These are phyloP conservation scores for Scatophagus argus DNA, from an alignment of 2,113 vertebrate species.

Conservation along the genomic window DNA sequence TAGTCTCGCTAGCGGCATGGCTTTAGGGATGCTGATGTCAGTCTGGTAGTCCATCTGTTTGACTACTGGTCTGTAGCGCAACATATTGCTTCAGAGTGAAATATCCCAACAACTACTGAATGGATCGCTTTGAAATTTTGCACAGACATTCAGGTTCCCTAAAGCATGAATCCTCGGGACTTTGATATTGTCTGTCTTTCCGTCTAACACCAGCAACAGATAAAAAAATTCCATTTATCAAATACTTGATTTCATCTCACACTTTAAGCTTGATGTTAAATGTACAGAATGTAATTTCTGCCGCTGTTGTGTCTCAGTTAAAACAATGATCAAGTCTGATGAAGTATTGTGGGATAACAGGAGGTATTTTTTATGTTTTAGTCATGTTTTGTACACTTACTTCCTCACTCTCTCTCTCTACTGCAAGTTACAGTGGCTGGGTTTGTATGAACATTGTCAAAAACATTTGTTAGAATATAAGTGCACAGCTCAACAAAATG, in stretches of 20 bases:
- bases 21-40: conserved; percentile 12
- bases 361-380: too few relatives aligned
- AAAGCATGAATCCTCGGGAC: background rate
- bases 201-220: background rate
- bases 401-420: too few relatives aligned
- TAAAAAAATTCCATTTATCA: background rate
- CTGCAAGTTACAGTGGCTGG: too few relatives aligned
- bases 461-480: too few relatives aligned
- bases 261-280: background rate
- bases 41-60: conserved; percentile 20
- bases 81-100: conserved; percentile 9
- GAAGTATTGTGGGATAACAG: too few relatives aligned
- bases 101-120: background rate
- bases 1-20: conserved; percentile 11
- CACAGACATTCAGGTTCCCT: background rate
- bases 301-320: too few relatives aligned
- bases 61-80: background rate
- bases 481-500: too few relatives aligned
- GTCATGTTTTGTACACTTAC: too few relatives aligned
- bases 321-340: too few relatives aligned
- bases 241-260: background rate
- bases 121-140: background rate
- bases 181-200: conserved; percentile 14
- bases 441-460: too few relatives aligned
- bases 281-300: too few relatives aligned